phyloP scores from a whole-genome alignment of 2,113 vertebrate genomes.

The Anolis sagrei region DNA sequence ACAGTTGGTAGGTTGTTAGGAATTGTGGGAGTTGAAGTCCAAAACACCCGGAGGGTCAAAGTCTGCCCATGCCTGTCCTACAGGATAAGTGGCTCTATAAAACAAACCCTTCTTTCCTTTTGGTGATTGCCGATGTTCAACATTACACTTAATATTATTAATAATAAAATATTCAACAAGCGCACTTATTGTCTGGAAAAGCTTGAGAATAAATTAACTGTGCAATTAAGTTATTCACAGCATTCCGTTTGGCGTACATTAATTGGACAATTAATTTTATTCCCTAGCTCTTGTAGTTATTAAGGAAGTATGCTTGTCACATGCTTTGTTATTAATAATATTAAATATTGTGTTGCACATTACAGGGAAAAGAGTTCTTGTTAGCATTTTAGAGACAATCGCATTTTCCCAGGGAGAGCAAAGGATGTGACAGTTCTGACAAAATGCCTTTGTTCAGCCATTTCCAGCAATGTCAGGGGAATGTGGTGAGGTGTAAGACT shows the following conservation, averaged over 20 bases:
- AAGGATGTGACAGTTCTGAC: not conserved
- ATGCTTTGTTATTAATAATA: constrained; percentile 11
- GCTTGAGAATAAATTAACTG: constrained; percentile 1
- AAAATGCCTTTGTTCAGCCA: not conserved
- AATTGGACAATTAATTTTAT: constrained; percentile 21
- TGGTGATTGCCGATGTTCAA: not conserved
- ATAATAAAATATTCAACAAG: not conserved
- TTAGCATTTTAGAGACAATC: not conserved
- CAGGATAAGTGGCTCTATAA: not conserved
- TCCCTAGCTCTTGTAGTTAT: not conserved
- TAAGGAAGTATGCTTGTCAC: not conserved
- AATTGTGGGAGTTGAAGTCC: too few relatives aligned
- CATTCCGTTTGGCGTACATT: constrained; percentile 16
- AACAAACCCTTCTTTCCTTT: not conserved
- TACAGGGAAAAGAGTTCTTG: not conserved
- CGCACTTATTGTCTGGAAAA: not conserved
- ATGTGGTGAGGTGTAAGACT: not conserved
- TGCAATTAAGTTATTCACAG: constrained; percentile 18
- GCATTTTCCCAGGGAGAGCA: not conserved
- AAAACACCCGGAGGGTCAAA: too few relatives aligned
- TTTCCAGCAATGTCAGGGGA: not conserved
- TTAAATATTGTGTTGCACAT: not conserved
- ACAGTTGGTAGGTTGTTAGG: too few relatives aligned
- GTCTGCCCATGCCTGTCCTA: too few relatives aligned
- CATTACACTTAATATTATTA: constrained; percentile 4